A percentile compares a stretch with the other conserved stretches of the same genome.
phyloP scores from a whole-genome alignment of 1,140 invertebrate species.

The Alviniconcha marisindica region DNA sequence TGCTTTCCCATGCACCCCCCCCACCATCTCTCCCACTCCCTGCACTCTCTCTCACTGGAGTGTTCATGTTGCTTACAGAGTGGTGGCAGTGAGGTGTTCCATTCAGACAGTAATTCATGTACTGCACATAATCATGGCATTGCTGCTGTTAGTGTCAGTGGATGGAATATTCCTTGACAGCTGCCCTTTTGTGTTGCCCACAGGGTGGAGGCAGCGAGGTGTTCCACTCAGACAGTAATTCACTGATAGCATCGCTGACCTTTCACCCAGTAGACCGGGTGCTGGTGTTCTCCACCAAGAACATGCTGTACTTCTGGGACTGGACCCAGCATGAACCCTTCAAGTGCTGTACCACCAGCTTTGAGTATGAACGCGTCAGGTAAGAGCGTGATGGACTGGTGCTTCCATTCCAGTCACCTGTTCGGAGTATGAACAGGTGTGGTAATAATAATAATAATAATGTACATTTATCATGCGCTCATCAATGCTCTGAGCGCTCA shows the following conservation, averaged over 20 bases:
- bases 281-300: slow-evolving; percentile 89
- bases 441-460: slow-evolving; percentile 70
- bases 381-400: no score
- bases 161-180: no score
- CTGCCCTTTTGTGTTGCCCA: slow-evolving; percentile 46
- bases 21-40: no score
- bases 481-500: no score
- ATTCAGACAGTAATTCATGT: no score
- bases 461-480: no score
- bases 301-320: slow-evolving; percentile 93
- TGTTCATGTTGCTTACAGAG: slow-evolving; percentile 76
- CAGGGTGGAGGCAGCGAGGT: slow-evolving; percentile 89
- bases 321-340: slow-evolving; percentile 89
- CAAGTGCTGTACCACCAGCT: slow-evolving; percentile 77
- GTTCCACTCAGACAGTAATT: slow-evolving; percentile 82
- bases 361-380: slow-evolving; percentile 74
- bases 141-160: no score
- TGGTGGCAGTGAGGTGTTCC: no score
- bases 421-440: slow-evolving; percentile 72
- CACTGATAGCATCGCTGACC: slow-evolving; percentile 88
- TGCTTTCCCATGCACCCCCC: no score
- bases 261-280: slow-evolving; percentile 91
- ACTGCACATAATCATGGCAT: no score
- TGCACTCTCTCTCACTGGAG: no score
- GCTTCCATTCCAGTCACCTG: slow-evolving; percentile 76